Base-by-base conservation (phyloP, 1,140 invertebrate genomes). In the Bombus picipes region DNA sequence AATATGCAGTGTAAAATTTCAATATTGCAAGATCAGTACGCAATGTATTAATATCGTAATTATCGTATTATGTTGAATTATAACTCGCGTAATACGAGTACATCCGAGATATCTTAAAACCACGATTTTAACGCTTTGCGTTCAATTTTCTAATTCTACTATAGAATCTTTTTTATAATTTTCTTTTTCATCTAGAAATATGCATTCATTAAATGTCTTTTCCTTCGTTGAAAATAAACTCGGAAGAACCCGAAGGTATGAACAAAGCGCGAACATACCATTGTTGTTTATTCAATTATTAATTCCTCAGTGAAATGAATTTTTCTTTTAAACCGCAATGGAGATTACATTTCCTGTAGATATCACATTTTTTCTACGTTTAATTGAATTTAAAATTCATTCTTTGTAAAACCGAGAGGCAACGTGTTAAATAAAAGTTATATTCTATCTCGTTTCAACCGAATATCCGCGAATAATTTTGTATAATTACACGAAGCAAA, bases 381-480 rank as follows among this genome's bases (percentile, higher is more conserved):
- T n/a, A n/a, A 28, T n/a, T n/a, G n/a, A n/a, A n/a, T n/a, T 72
- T 8, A 3, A 34, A n/a, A 28, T 34, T 66, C 8, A 78, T 13
- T 25, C 12, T 57, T 43, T 32, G 32, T 12, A 47, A 39, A 70
- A 25, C 25, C 65, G 25, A 53, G 25, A 22, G 32, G 15, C 43
- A 70, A n/a, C 34, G 65, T 34, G 34, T 70, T 53, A 70, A 80
- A 66, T 66, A 66, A 66, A 53, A 22, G 47, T 53, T 53, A 53
- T 5, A 47, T 47, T 47, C 15, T 15, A 18, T 18, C 47, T 47
- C 4, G 1, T n/a, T 12, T 12, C 41, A 34, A 57, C 39, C 34
- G 13, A 81, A 81, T 72, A 32, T 37, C 9, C 10, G 2, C 22
- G 57, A 47, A 39, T 41, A 72, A 34, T 72, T 41, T 34, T 28